Conservation (phyloP, 1,140 invertebrate genomes). For the Polypedilum pembai region DNA sequence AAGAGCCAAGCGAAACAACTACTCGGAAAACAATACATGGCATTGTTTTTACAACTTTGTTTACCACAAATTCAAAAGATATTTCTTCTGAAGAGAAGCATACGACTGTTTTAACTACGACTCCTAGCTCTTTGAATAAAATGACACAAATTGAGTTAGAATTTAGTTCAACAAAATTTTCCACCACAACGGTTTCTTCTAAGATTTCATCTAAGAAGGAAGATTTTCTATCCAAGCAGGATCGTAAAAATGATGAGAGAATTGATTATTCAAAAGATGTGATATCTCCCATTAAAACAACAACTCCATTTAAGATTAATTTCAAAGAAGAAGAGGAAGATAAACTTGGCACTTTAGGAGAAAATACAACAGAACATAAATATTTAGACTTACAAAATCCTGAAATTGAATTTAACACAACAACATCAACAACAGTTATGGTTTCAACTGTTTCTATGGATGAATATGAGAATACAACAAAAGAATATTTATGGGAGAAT, state of each 20-base stretch:
- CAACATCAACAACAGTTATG: not conserved
- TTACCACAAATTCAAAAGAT: no score
- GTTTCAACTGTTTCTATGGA: not conserved
- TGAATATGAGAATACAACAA: not conserved
- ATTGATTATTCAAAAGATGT: not conserved
- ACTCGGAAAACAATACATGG: not conserved
- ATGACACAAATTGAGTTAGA: no score
- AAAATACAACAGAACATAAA: not conserved
- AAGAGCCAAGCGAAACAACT: not conserved
- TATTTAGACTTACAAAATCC: conserved; percentile 1
- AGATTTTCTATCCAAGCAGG: no score
- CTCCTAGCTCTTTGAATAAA: no score
- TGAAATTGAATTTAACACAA: not conserved
- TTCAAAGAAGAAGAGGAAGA: not conserved
- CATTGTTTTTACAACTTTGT: no score
- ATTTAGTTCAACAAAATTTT: no score
- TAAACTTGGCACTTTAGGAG: not conserved
- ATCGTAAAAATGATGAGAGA: no score
- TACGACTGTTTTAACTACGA: not conserved
- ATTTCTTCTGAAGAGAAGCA: no score
- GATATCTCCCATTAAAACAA: not conserved
- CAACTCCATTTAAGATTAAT: not conserved
- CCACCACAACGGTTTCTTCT: no score
- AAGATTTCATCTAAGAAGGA: no score
- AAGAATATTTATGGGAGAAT: not conserved